Evolutionary conservation across 2,113 vertebrate genomes (phyloP).

Genomic region (Limanda limanda): DNA sequence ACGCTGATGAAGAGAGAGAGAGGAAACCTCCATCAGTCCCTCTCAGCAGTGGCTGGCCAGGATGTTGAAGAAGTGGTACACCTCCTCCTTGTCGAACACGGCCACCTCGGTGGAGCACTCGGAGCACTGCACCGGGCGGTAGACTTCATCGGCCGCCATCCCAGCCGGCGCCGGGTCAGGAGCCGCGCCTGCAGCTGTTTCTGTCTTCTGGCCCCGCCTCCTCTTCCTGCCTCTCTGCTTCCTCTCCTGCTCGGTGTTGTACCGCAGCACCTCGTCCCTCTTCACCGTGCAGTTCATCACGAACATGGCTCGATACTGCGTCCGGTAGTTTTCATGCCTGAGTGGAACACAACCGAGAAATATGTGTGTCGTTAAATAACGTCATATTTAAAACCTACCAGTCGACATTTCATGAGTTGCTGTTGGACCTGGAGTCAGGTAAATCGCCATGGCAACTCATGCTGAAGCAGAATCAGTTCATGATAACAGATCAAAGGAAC

Average conservation of each 20-base stretch:
- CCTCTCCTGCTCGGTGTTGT: constrained; percentile 80
- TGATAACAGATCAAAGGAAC: no score
- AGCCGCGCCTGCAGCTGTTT: constrained; percentile 15
- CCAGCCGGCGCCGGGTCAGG: constrained; percentile 60
- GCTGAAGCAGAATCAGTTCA: no score
- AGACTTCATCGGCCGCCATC: constrained; percentile 85
- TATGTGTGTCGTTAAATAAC: background rate
- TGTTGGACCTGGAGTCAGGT: no score
- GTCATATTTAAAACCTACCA: background rate
- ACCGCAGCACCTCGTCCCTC: constrained; percentile 89
- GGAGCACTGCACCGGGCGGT: constrained; percentile 91
- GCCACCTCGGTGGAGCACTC: constrained; percentile 95
- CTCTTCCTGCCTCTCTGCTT: constrained; percentile 64
- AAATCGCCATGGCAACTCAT: no score
- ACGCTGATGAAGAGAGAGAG: no score
- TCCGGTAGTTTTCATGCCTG: constrained; percentile 95
- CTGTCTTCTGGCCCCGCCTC: constrained; percentile 21
- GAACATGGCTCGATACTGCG: constrained; percentile 98
- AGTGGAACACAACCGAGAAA: background rate
- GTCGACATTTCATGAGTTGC: no score
- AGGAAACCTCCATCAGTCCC: no score
- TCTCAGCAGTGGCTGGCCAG: constrained; percentile 92
- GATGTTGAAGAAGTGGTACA: constrained; percentile 98
- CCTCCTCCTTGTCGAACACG: constrained; percentile 94
- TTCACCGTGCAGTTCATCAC: constrained; percentile 97